A percentile compares a stretch with the other conserved stretches of the same genome.
Evolutionary conservation across 2,888 invertebrate species (phyloP).

Genomic region (Morpho helenor): DNA sequence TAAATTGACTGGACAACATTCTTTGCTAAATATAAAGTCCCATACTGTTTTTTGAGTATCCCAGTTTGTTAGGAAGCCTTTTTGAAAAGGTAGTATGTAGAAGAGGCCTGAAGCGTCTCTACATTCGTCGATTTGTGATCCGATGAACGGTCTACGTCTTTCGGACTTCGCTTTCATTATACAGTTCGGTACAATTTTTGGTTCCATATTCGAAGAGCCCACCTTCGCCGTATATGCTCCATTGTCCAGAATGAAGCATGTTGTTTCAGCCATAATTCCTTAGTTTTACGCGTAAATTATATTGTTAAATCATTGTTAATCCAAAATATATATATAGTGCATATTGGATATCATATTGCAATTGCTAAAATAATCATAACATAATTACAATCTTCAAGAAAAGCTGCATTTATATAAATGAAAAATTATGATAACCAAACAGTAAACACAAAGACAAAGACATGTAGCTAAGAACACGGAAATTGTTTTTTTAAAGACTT

Average conservation of each 20-base stretch:
- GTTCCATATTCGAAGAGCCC: constrained; percentile 85
- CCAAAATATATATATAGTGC: no score
- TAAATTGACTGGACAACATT: constrained; percentile 88
- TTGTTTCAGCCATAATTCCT: constrained; percentile 53
- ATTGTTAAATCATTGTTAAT: no score
- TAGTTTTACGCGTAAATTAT: no score
- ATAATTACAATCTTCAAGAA: no score
- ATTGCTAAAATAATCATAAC: no score
- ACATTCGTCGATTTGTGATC: constrained; percentile 95
- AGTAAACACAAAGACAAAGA: no score
- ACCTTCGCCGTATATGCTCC: constrained; percentile 93
- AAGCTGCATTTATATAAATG: no score
- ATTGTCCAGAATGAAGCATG: constrained; percentile 89
- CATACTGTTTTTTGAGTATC: constrained; percentile 97
- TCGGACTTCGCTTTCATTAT: constrained; percentile 99
- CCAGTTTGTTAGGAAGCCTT: constrained; percentile 97
- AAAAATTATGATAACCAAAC: no score
- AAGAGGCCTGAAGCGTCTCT: constrained; percentile 96
- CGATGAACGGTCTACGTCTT: constrained; percentile 94
- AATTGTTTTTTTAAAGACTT: no score
- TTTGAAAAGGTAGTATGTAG: constrained; percentile 95
- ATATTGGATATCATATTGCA: no score
- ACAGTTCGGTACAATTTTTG: constrained; percentile 93
- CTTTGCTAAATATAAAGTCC: constrained; percentile 96
- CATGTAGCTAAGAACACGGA: no score